These are phyloP conservation scores for Oreochromis niloticus DNA, from an alignment of 2,113 vertebrate genomes.

Conservation along the genomic window DNA sequence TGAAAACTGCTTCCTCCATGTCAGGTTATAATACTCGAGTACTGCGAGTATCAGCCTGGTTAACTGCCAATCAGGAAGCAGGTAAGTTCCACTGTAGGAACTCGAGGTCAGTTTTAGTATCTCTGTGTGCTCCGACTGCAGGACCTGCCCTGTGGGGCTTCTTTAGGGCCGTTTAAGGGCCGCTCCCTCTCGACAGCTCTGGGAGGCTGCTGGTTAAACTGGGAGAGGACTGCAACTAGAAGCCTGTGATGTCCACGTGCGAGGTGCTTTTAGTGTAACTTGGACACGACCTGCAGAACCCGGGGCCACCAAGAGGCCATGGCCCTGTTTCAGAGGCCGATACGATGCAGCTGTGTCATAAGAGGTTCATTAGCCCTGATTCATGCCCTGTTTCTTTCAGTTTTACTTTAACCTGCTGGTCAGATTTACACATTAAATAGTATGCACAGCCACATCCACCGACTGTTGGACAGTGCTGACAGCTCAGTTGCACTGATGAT, in stretches of 20 bases:
- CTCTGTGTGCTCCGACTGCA: background rate
- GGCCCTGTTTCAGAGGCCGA: background rate
- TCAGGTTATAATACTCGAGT: background rate
- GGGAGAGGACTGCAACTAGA: background rate
- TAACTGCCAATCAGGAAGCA: background rate
- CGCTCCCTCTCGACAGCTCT: background rate
- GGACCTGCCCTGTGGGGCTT: background rate
- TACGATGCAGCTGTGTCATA: background rate
- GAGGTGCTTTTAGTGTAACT: background rate
- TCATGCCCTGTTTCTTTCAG: background rate
- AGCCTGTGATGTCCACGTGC: background rate
- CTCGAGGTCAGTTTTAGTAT: background rate
- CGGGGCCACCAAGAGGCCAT: background rate
- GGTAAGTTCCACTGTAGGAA: background rate
- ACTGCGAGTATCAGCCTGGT: background rate
- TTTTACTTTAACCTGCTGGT: background rate
- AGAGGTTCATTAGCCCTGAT: background rate
- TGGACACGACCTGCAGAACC: background rate
- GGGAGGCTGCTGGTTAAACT: background rate
- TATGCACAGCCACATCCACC: background rate
- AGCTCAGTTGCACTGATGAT: background rate
- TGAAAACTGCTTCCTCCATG: background rate
- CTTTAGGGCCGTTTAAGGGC: background rate
- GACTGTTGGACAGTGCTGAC: background rate
- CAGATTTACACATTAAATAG: background rate